Conservation (phyloP, 2,113 vertebrate species). For the Oncorhynchus tshawytscha region DNA sequence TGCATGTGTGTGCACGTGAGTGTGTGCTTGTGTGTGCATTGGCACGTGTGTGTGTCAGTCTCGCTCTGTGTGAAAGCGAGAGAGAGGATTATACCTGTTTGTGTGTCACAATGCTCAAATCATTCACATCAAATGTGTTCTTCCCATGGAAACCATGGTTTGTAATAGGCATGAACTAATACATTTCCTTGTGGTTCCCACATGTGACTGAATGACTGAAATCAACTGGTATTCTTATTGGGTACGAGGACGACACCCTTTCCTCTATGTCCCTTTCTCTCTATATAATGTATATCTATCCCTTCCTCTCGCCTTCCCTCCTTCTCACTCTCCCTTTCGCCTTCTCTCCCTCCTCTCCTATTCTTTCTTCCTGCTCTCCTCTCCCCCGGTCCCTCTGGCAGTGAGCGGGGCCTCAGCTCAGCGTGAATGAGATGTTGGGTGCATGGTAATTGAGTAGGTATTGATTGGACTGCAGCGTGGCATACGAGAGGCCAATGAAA, state of each 20-base stretch:
- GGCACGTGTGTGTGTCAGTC: not conserved
- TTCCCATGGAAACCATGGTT: constrained; percentile 44
- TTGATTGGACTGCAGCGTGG: constrained; percentile 76
- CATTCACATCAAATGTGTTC: constrained; percentile 42
- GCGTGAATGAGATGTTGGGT: constrained; percentile 68
- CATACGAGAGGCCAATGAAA: constrained; percentile 57
- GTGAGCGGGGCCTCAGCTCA: constrained; percentile 28
- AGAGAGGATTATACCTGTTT: constrained; percentile 16
- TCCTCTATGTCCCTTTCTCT: constrained; percentile 38
- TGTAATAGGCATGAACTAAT: constrained; percentile 54
- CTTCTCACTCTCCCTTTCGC: not conserved
- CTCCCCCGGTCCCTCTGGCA: constrained; percentile 40
- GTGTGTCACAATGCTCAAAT: constrained; percentile 49
- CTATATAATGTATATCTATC: not conserved
- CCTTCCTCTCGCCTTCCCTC: not conserved
- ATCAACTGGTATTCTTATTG: constrained; percentile 25
- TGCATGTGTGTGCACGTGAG: not conserved
- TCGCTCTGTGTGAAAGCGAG: not conserved
- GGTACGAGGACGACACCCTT: constrained; percentile 13
- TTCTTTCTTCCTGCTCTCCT: constrained; percentile 8
- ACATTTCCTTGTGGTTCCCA: constrained; percentile 45
- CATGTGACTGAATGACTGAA: constrained; percentile 35
- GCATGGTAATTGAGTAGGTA: constrained; percentile 73
- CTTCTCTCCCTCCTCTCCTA: constrained; percentile 24
- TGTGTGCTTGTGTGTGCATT: constrained; percentile 22